Conservation (phyloP, 2,797 vertebrate genomes). For the Anableps anableps region DNA sequence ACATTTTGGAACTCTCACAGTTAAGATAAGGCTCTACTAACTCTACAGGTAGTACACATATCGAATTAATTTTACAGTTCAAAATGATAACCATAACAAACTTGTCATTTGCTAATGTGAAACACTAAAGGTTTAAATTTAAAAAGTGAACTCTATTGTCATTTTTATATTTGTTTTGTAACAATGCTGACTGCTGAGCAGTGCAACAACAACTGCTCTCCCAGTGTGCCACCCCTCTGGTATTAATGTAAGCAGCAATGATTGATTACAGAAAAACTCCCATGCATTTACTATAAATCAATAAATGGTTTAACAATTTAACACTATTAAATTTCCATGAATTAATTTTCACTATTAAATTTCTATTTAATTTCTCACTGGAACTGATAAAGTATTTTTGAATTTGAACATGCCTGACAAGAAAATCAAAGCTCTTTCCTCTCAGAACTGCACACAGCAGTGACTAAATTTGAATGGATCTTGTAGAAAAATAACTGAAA, state of each 20-base stretch:
- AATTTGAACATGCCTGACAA: not conserved
- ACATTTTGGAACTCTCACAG: not conserved
- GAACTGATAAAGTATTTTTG: not conserved
- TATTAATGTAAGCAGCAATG: too few species aligned
- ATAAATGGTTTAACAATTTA: too few species aligned
- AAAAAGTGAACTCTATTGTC: not conserved
- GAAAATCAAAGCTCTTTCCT: not conserved
- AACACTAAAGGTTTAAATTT: not conserved
- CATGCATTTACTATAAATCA: too few species aligned
- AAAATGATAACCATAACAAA: not conserved
- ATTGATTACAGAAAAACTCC: too few species aligned
- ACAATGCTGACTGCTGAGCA: not conserved
- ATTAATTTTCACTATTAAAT: too few species aligned
- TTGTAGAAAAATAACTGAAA: too few species aligned
- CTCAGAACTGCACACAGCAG: not conserved
- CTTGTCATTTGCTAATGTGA: not conserved
- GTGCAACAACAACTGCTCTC: too few species aligned
- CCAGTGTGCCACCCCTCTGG: too few species aligned
- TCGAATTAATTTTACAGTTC: not conserved
- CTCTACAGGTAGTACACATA: not conserved
- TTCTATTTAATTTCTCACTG: not conserved
- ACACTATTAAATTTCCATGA: too few species aligned
- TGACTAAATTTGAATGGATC: not conserved
- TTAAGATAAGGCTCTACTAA: not conserved
- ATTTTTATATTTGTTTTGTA: not conserved